Percentiles rank a stretch among this genome's conserved stretches.
These are phyloP conservation scores for Vulpes ferrilata DNA, from an alignment of 2,113 vertebrate genomes.

Conservation along the genomic window DNA sequence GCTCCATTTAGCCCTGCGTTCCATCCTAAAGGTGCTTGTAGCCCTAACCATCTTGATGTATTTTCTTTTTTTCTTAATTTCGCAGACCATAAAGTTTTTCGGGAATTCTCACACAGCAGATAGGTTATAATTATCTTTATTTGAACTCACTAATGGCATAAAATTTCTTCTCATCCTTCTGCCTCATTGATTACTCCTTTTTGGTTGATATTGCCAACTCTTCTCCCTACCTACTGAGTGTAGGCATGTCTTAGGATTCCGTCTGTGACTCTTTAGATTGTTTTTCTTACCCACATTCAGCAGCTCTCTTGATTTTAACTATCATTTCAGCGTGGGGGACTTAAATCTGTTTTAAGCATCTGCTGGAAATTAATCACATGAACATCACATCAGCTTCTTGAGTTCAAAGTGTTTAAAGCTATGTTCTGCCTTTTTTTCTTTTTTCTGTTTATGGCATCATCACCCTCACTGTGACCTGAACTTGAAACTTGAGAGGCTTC, in stretches of 20 bases:
- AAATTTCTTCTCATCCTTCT: neutral
- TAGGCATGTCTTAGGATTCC: neutral
- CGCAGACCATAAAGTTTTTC: conserved; percentile 42
- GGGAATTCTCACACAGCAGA: neutral
- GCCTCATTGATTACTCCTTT: conserved; percentile 3
- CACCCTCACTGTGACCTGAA: conserved; percentile 62
- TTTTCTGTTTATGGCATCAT: conserved; percentile 62
- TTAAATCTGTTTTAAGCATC: conserved; percentile 48
- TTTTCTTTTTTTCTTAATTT: conserved; percentile 24
- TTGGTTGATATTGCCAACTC: neutral
- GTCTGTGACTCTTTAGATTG: neutral
- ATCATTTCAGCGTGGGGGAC: neutral
- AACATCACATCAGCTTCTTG: conserved; percentile 18
- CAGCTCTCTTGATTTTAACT: neutral
- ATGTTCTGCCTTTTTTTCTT: conserved; percentile 42
- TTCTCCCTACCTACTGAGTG: neutral
- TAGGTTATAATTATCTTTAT: neutral
- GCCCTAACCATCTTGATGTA: neutral
- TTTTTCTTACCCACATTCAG: conserved; percentile 12
- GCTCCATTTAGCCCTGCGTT: neutral
- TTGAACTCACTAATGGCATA: neutral
- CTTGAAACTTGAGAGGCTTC: conserved; percentile 69
- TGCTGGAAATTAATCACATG: conserved; percentile 13
- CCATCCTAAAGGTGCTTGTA: neutral
- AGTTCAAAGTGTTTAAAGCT: conserved; percentile 30